These are phyloP conservation scores for Macrotus californicus DNA, from an alignment of 2,113 vertebrate genomes.

Conservation along the genomic window DNA sequence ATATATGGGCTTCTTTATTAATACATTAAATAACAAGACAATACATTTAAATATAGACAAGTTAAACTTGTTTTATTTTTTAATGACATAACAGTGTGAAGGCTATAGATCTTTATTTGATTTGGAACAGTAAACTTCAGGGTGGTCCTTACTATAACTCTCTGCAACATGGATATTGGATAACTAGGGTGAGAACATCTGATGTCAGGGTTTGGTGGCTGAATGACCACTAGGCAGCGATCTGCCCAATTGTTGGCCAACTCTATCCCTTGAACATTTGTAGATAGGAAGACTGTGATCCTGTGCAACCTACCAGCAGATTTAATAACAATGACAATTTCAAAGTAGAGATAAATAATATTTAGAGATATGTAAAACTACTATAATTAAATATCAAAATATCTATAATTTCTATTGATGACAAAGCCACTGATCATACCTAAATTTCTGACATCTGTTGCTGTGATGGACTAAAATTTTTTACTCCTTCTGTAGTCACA, in stretches of 20 bases:
- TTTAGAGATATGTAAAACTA: not conserved
- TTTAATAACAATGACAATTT: not conserved
- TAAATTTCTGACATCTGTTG: not conserved
- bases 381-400: not conserved
- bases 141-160: not conserved
- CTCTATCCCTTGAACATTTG: not conserved
- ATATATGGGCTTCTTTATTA: not conserved
- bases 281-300: not conserved
- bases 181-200: not conserved
- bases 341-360: not conserved
- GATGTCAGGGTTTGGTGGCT: not conserved
- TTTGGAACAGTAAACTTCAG: slow-evolving; percentile 3
- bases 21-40: not conserved
- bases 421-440: not conserved
- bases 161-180: not conserved
- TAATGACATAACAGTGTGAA: not conserved
- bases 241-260: not conserved
- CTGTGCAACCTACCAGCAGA: not conserved
- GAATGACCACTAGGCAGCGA: not conserved
- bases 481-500: not conserved
- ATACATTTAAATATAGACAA: not conserved
- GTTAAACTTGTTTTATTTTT: not conserved
- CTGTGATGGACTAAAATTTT: not conserved
- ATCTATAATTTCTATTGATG: not conserved
- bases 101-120: not conserved